Evolutionary conservation across 2,888 invertebrate genomes (phyloP).

Genomic region (Dryobota labecula): DNA sequence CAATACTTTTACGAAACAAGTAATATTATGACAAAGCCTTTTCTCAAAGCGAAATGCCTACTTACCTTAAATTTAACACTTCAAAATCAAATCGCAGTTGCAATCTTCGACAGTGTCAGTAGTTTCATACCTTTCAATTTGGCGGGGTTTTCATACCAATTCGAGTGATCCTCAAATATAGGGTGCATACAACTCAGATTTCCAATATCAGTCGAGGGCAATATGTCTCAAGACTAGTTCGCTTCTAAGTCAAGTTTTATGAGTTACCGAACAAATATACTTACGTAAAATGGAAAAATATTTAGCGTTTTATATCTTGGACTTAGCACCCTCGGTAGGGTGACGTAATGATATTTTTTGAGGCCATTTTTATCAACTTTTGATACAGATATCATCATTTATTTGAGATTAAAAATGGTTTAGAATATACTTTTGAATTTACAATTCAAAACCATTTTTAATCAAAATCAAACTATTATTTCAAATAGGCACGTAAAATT

Average conservation of each 20-base stretch:
- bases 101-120: constrained; percentile 44
- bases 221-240: constrained; percentile 78
- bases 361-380: background rate
- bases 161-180: constrained; percentile 81
- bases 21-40: background rate
- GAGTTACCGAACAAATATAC: constrained; percentile 75
- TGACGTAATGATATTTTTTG: constrained; percentile 30
- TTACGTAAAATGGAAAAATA: constrained; percentile 62
- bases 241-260: constrained; percentile 83
- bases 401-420: background rate
- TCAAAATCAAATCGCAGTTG: constrained; percentile 54
- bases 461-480: no score
- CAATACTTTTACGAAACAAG: no score
- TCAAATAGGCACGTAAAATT: no score
- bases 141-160: constrained; percentile 72
- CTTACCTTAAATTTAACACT: constrained; percentile 32
- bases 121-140: constrained; percentile 70
- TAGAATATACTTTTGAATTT: background rate
- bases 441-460: no score
- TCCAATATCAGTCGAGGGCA: constrained; percentile 80
- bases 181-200: constrained; percentile 79
- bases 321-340: constrained; percentile 38
- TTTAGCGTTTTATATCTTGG: constrained; percentile 51
- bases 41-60: background rate
- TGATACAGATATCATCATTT: background rate